phyloP scores from a whole-genome alignment of 2,113 vertebrate genomes.

The Tringa solitaria region DNA sequence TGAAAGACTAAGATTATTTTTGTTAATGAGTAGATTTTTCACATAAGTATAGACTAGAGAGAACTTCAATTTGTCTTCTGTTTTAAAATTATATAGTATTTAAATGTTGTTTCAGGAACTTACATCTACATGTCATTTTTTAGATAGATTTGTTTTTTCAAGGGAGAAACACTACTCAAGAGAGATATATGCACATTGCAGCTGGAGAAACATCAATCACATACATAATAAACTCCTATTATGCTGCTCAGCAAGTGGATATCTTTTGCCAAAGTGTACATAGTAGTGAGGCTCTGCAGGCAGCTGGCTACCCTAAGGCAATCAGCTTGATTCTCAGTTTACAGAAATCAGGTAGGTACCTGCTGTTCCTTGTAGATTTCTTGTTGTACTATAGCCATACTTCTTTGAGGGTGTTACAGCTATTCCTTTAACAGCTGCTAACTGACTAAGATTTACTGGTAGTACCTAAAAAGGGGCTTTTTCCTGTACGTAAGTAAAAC shows the following conservation, averaged over 20 bases:
- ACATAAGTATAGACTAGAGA: background rate
- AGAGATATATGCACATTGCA: conserved; percentile 56
- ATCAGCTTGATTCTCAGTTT: conserved; percentile 3
- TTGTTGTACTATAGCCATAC: background rate
- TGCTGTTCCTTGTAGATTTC: background rate
- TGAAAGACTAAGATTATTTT: background rate
- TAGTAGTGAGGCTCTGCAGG: background rate
- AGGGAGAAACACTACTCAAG: conserved; percentile 35
- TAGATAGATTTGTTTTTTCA: conserved; percentile 45
- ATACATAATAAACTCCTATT: conserved; percentile 64
- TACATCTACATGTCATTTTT: background rate
- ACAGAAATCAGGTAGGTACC: conserved; percentile 22
- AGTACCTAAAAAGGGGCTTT: background rate
- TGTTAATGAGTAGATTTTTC: background rate
- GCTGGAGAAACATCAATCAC: conserved; percentile 64
- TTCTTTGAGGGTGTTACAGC: background rate
- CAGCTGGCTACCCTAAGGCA: conserved; percentile 39
- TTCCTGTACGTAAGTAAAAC: background rate
- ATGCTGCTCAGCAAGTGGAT: conserved; percentile 40
- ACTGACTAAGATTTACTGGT: background rate
- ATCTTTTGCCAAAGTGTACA: conserved; percentile 61
- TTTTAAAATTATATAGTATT: background rate
- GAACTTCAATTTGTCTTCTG: background rate
- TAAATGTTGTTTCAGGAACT: background rate
- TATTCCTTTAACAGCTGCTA: background rate